These are phyloP conservation scores for Lycorma delicatula DNA, from an alignment of 1,140 invertebrate genomes.

Conservation along the genomic window DNA sequence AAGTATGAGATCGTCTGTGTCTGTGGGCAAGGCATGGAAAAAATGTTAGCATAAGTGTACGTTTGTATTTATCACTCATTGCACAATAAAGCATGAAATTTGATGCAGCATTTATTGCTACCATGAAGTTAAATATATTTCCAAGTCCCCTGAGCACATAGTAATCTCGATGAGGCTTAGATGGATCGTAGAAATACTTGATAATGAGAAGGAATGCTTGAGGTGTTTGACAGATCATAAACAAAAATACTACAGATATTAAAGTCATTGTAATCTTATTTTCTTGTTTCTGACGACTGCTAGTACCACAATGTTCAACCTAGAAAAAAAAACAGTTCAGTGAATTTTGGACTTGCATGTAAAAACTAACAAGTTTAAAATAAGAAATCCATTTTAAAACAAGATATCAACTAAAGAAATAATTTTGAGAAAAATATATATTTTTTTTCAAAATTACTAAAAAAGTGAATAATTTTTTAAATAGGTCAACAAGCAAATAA, in stretches of 20 bases:
- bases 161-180: slow-evolving; percentile 26
- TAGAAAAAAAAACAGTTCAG: slow-evolving; percentile 21
- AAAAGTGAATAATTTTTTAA: too few relatives aligned
- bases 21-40: slow-evolving; percentile 38
- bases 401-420: too few relatives aligned
- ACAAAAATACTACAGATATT: slow-evolving; percentile 64
- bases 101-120: slow-evolving; percentile 57
- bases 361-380: too few relatives aligned
- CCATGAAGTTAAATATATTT: slow-evolving; percentile 64
- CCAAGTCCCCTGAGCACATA: slow-evolving; percentile 46
- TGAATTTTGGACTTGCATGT: too few relatives aligned
- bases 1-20: slow-evolving; percentile 14
- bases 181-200: slow-evolving; percentile 39
- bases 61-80: slow-evolving; percentile 64
- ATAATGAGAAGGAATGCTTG: slow-evolving; percentile 49
- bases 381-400: too few relatives aligned
- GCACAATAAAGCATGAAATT: slow-evolving; percentile 74
- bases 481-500: too few relatives aligned
- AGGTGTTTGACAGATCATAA: slow-evolving; percentile 63
- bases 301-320: slow-evolving; percentile 12
- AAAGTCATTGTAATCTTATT: slow-evolving; percentile 67
- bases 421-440: too few relatives aligned
- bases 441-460: too few relatives aligned
- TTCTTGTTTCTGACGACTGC: slow-evolving; percentile 43
- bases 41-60: slow-evolving; percentile 57